Percentiles rank a stretch among this genome's conserved stretches.
Evolutionary conservation across 2,888 invertebrate species (phyloP).

Genomic region (Yponomeuta plumbellus): DNA sequence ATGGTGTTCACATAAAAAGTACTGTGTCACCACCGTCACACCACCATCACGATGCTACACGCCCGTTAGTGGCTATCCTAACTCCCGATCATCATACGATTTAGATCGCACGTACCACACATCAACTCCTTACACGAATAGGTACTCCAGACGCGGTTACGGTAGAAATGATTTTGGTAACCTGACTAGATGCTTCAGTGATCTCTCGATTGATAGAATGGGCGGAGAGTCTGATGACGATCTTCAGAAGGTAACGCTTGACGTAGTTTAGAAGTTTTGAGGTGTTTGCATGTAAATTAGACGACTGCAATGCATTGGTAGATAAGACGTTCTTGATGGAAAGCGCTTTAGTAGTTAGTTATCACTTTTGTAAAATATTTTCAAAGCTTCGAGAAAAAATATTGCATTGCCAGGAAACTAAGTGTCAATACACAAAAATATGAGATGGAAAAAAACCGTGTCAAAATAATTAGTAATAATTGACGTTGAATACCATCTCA

Average conservation of each 20-base stretch:
- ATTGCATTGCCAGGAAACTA: too few relatives aligned
- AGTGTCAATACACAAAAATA: too few relatives aligned
- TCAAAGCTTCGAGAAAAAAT: too few relatives aligned
- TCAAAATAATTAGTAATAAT: too few relatives aligned
- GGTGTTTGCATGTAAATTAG: slow-evolving; percentile 7
- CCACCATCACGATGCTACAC: slow-evolving; percentile 54
- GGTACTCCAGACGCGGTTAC: slow-evolving; percentile 45
- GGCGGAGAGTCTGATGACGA: slow-evolving; percentile 60
- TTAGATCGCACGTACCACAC: slow-evolving; percentile 66
- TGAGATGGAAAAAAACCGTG: too few relatives aligned
- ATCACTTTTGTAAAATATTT: background rate
- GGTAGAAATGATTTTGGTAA: slow-evolving; percentile 47
- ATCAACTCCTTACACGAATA: slow-evolving; percentile 59
- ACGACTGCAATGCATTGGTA: background rate
- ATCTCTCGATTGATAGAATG: slow-evolving; percentile 60
- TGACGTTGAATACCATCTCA: background rate
- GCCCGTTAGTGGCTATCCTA: slow-evolving; percentile 65
- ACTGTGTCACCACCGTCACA: slow-evolving; percentile 62
- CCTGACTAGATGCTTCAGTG: slow-evolving; percentile 53
- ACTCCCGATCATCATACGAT: slow-evolving; percentile 61
- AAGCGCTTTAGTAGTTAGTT: background rate
- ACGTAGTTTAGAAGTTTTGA: background rate
- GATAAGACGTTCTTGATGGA: background rate
- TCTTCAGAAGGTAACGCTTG: slow-evolving; percentile 47
- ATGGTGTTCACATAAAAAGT: slow-evolving; percentile 79